phyloP scores from a whole-genome alignment of 2,113 vertebrate genomes.

The Colaptes auratus region DNA sequence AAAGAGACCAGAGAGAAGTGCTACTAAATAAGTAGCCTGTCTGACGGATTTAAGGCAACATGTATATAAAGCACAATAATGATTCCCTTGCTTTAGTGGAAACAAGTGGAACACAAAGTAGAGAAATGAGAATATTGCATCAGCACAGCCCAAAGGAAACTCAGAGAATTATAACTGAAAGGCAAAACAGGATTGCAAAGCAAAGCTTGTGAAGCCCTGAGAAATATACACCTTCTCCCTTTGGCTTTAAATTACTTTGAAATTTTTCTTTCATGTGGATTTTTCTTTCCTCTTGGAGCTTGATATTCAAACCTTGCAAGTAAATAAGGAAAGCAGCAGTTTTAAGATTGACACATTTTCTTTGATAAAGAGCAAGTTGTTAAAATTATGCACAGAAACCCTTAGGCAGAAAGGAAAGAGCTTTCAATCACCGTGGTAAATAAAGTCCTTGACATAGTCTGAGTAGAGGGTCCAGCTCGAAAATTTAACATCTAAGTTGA shows the following conservation, averaged over 20 bases:
- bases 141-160: background rate
- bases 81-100: background rate
- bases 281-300: constrained; percentile 37
- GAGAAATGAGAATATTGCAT: background rate
- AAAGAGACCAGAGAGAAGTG: background rate
- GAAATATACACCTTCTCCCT: constrained; percentile 22
- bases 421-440: constrained; percentile 62
- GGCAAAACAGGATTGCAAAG: background rate
- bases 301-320: constrained; percentile 50
- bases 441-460: constrained; percentile 54
- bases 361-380: constrained; percentile 69
- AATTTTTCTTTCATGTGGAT: constrained; percentile 14
- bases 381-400: constrained; percentile 54
- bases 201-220: background rate
- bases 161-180: background rate
- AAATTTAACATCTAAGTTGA: constrained; percentile 35
- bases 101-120: background rate
- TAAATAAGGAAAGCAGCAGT: constrained; percentile 46
- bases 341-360: constrained; percentile 66
- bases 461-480: constrained; percentile 24
- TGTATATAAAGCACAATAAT: background rate
- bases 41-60: background rate
- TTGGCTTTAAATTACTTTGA: constrained; percentile 43
- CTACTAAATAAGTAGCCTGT: background rate
- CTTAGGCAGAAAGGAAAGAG: constrained; percentile 46